phyloP scores from a whole-genome alignment of 2,797 vertebrate species.

The Scomberomorus guttatus region DNA sequence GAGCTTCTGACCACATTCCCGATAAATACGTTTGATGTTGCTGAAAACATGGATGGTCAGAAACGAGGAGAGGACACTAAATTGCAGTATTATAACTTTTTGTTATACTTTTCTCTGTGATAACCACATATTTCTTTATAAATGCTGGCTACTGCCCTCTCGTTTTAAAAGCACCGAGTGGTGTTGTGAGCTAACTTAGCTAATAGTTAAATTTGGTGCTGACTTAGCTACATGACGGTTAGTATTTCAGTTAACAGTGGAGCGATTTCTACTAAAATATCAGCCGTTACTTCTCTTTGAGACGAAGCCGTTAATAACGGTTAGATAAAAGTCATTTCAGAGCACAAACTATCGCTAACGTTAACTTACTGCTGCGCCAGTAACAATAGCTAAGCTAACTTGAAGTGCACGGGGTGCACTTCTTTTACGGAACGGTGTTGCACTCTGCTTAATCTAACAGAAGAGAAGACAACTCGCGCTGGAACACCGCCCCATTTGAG shows the following conservation, averaged over 20 bases:
- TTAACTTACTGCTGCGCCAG: constrained; percentile 23
- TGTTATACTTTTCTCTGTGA: neutral
- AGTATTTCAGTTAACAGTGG: neutral
- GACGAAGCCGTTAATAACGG: accelerated
- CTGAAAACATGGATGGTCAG: constrained; percentile 2
- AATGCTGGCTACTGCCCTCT: neutral
- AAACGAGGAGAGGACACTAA: no score
- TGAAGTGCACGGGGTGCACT: constrained; percentile 18
- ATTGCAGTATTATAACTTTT: neutral
- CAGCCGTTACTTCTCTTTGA: neutral
- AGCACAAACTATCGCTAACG: neutral
- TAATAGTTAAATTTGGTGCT: neutral
- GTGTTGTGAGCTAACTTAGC: constrained; percentile 7
- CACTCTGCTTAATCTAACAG: accelerated
- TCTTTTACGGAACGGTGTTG: accelerated
- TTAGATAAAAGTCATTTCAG: neutral
- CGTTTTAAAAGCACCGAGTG: neutral
- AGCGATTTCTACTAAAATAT: neutral
- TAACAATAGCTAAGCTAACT: constrained; percentile 71
- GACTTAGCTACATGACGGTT: neutral
- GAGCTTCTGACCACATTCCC: neutral
- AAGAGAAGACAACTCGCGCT: accelerated
- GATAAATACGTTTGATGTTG: neutral
- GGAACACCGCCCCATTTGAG: constrained; percentile 16
- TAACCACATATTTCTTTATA: neutral